A percentile compares a stretch with the other conserved stretches of the same genome.
These are phyloP conservation scores for Cotesia congregata DNA, from an alignment of 2,888 invertebrate genomes.

Conservation along the genomic window DNA sequence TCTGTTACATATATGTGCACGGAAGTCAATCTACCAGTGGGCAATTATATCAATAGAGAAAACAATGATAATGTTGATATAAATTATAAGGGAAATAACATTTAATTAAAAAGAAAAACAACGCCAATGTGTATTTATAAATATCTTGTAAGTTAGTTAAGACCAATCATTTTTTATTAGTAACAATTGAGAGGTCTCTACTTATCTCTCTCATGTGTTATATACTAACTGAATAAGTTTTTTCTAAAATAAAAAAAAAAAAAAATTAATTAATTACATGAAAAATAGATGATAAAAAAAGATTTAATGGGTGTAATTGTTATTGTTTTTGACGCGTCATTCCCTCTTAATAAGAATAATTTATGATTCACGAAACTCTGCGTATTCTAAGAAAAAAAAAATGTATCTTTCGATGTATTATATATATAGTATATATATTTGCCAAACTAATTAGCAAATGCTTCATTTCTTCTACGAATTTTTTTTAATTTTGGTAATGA, in stretches of 20 bases:
- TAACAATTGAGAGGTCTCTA: constrained; percentile 16
- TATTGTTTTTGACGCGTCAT: background rate
- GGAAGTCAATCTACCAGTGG: too few relatives aligned
- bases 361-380: background rate
- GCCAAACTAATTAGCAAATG: background rate
- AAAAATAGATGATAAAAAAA: background rate
- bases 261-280: background rate
- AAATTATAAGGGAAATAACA: constrained; percentile 24
- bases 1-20: too few relatives aligned
- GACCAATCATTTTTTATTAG: constrained; percentile 1
- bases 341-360: background rate
- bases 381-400: background rate
- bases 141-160: constrained; percentile 13
- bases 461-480: background rate
- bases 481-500: background rate
- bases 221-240: constrained; percentile 8
- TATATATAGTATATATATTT: background rate
- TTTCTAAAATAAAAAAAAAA: background rate
- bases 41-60: constrained; percentile 32
- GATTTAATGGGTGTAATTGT: background rate
- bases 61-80: constrained; percentile 39
- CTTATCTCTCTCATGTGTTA: constrained; percentile 1
- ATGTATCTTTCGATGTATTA: background rate
- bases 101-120: background rate
- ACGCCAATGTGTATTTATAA: constrained; percentile 33